Conservation (phyloP, 1,140 invertebrate species). For the Drosophila tani region DNA sequence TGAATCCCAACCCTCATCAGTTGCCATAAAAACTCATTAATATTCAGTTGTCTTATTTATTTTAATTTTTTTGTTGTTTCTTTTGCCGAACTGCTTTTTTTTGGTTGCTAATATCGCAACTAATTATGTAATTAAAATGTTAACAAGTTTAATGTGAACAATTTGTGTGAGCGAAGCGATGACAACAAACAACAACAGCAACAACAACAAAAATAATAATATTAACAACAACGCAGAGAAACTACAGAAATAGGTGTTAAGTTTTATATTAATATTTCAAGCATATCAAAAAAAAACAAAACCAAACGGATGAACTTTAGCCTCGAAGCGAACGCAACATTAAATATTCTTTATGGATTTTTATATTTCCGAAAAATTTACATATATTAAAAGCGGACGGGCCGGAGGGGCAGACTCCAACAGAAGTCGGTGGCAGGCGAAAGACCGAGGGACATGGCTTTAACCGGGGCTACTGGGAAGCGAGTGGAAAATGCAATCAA, state of each 20-base stretch:
- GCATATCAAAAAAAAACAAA: slow-evolving; percentile 38
- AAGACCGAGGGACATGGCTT: slow-evolving; percentile 3
- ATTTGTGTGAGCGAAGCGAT: slow-evolving; percentile 39
- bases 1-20: background rate
- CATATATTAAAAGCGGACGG: slow-evolving; percentile 9
- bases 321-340: slow-evolving; percentile 32
- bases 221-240: slow-evolving; percentile 12
- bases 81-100: slow-evolving; percentile 6
- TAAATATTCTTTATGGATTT: slow-evolving; percentile 47
- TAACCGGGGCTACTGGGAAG: slow-evolving; percentile 11
- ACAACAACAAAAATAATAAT: slow-evolving; percentile 1
- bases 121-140: slow-evolving; percentile 70
- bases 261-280: slow-evolving; percentile 57
- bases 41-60: slow-evolving; percentile 46
- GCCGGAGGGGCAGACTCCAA: slow-evolving; percentile 1
- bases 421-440: background rate
- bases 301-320: slow-evolving; percentile 32
- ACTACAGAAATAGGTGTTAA: slow-evolving; percentile 51
- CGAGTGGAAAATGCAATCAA: slow-evolving; percentile 61
- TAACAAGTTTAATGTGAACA: slow-evolving; percentile 60
- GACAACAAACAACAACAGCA: slow-evolving; percentile 26
- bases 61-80: slow-evolving; percentile 29
- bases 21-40: slow-evolving; percentile 40
- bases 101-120: slow-evolving; percentile 48
- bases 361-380: slow-evolving; percentile 26